Conservation (phyloP, 2,113 vertebrate species). For the Platysteira castanea region DNA sequence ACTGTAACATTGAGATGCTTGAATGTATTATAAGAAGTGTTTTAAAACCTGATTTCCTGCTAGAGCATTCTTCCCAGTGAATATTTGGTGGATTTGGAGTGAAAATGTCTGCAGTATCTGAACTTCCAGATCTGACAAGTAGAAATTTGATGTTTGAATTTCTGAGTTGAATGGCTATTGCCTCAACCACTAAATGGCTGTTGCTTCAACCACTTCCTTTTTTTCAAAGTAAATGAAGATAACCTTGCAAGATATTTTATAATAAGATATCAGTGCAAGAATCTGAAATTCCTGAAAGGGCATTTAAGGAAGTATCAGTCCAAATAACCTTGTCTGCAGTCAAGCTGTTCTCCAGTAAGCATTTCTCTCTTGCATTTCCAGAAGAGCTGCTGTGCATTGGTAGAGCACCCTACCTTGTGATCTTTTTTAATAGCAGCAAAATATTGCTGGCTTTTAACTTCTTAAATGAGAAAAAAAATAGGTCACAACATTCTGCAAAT, state of each 20-base stretch:
- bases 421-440: background rate
- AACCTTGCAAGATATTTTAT: background rate
- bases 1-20: background rate
- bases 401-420: background rate
- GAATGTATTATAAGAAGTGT: background rate
- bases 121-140: background rate
- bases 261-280: background rate
- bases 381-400: background rate
- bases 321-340: background rate
- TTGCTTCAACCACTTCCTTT: background rate
- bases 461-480: background rate
- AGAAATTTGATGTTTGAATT: background rate
- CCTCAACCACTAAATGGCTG: background rate
- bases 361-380: background rate
- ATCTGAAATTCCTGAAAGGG: background rate
- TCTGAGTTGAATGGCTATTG: background rate
- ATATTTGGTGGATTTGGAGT: background rate
- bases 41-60: background rate
- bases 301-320: background rate
- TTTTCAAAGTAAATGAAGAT: background rate
- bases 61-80: background rate
- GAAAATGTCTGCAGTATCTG: background rate
- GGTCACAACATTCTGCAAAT: background rate
- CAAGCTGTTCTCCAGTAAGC: background rate
- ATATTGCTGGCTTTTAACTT: background rate